Base-by-base conservation (phyloP, 2,888 invertebrate species). In the Nomada flava region DNA sequence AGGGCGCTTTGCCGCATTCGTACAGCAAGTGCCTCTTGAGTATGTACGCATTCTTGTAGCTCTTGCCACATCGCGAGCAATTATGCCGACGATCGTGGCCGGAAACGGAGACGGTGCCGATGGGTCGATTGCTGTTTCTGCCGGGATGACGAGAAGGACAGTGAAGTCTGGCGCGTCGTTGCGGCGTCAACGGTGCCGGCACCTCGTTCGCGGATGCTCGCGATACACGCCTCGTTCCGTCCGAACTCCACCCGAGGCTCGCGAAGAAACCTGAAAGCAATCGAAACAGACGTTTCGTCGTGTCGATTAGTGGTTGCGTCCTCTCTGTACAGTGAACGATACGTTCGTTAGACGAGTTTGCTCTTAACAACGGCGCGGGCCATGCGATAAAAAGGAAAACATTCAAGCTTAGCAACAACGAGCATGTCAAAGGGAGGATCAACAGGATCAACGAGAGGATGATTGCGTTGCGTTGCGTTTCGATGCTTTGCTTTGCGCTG, bases 1-100 rank as follows among this genome's bases (percentile, higher is more conserved):
- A 93, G 3, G 94, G 94, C 2, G 93, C 94, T 80, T 94, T 94
- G 42, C 94, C 94, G 86, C 95, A 95, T 84, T 95, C 95, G 89
- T 94, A 94, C 0, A 93, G 94, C 91, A 95, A 92, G 85, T 96
- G 96, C 18, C 96, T 94, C 88, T 95, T 95, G 76, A 96, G 92
- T 85, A 96, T 96, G 60, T 96, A 95, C 86, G 95, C 95, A 82
- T 95, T 95, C 89, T 95, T 94, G 92, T 96, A 96, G 84, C 95
- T 95, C 93, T 95, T 95, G 84, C 95, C 95, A 89, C 96, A 96
- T 20, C 95, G 94, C 65, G 94, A 93, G 89, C 96, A 96, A 81
- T 94, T 92, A 84, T 94, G 93, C 11, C 93, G 93, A 5, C 93
- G 91, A 71, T 91, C 92, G 18, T 73, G 26, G 55, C 81, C 53